phyloP scores from a whole-genome alignment of 2,888 invertebrate genomes.

The Melinaea marsaeus region DNA sequence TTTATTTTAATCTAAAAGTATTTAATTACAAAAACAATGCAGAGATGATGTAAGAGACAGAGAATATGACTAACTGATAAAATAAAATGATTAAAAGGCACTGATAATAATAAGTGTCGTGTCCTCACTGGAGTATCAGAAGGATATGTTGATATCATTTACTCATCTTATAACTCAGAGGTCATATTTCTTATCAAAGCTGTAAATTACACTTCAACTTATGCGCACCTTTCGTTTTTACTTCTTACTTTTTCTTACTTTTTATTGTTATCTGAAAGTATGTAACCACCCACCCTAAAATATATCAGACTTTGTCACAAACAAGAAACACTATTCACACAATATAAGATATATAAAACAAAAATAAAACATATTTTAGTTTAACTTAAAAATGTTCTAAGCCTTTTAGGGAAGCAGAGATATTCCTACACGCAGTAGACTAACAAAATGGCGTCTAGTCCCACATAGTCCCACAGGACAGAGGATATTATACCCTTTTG shows the following conservation, averaged over 20 bases:
- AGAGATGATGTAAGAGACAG: neutral
- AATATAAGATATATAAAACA: too few relatives aligned
- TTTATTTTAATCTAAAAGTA: neutral
- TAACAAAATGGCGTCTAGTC: too few relatives aligned
- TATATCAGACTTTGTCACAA: too few relatives aligned
- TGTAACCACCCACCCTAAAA: too few relatives aligned
- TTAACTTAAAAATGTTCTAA: conserved; percentile 3
- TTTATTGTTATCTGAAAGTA: neutral
- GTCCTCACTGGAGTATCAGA: neutral
- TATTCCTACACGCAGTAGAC: too few relatives aligned
- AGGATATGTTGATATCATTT: too few relatives aligned
- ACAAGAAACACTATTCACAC: too few relatives aligned
- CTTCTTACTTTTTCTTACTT: neutral
- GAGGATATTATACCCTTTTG: conserved; percentile 2
- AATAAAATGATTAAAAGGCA: neutral
- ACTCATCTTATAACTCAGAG: too few relatives aligned
- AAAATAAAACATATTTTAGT: neutral
- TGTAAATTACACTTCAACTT: conserved; percentile 14
- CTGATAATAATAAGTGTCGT: neutral
- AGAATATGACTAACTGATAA: neutral
- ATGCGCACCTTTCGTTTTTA: conserved; percentile 5
- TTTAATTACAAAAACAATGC: neutral
- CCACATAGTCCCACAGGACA: too few relatives aligned
- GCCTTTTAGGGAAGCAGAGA: too few relatives aligned
- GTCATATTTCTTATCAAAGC: too few relatives aligned